A percentile compares a stretch with the other conserved stretches of the same genome.
phyloP scores from a whole-genome alignment of 2,113 vertebrate species.

The Otis tarda region DNA sequence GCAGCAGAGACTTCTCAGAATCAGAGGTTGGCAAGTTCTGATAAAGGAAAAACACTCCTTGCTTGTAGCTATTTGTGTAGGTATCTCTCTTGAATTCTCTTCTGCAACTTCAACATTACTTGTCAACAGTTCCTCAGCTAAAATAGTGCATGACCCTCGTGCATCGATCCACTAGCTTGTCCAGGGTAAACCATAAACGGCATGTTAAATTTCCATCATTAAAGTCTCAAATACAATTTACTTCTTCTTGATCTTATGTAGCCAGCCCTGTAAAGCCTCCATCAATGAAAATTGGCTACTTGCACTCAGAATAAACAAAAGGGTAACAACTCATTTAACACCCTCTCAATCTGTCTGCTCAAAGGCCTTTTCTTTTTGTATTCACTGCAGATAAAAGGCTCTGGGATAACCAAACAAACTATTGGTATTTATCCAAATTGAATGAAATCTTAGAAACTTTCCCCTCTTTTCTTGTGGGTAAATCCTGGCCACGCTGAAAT shows the following conservation, averaged over 20 bases:
- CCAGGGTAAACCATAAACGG: not conserved
- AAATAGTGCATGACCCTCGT: not conserved
- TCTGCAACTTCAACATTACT: not conserved
- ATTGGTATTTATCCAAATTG: constrained; percentile 30
- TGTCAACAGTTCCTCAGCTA: not conserved
- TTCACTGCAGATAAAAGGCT: constrained; percentile 23
- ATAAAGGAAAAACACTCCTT: not conserved
- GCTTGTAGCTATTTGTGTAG: not conserved
- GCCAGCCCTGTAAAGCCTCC: not conserved
- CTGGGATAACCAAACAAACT: constrained; percentile 46
- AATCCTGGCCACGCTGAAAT: not conserved
- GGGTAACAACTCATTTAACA: constrained; percentile 28
- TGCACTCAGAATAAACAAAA: not conserved
- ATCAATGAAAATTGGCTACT: not conserved
- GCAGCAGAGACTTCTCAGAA: not conserved
- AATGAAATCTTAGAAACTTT: constrained; percentile 35
- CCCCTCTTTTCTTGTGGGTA: not conserved
- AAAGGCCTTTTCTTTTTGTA: constrained; percentile 31
- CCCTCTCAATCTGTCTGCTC: constrained; percentile 2
- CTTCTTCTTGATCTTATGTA: not conserved
- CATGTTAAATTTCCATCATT: not conserved
- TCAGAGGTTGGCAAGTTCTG: not conserved
- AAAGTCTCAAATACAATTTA: constrained; percentile 7
- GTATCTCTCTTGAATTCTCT: not conserved
- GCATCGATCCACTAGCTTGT: not conserved